Evolutionary conservation across 64 coral and sea anemone species (phyloP), one percentile per base, ranked within the genome.

Genomic region (Platygyra sinensis): DNA sequence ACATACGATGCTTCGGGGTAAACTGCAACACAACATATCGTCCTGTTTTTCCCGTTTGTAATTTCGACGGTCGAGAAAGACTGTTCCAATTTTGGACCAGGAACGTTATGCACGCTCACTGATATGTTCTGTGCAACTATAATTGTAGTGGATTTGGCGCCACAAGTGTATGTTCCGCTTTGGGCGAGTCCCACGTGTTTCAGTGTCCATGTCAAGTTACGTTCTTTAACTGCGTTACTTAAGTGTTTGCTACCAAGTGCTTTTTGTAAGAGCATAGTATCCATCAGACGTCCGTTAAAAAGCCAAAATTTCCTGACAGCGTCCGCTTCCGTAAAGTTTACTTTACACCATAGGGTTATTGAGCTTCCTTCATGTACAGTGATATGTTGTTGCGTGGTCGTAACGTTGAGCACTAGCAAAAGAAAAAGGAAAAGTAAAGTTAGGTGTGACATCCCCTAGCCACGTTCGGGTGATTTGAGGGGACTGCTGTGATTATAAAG

Each of bases 1-100:
- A n/a, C n/a, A n/a, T n/a, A n/a, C n/a, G n/a, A n/a, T 49, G 80
- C 80, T 67, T 30, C 60, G 0, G 80, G 80, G 80, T 67, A 83
- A 20, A 83, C 33, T 38, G 60, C 80, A n/a, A 46, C 12, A 25
- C 80, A 83, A 67, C 18, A 13, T 19, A 83, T 19, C 17, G 80
- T 67, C 14, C 4, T 32, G 24, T 65, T 83, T 39, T 11, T 67
- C 10, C 80, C 80, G 29, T 67, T 67, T 67, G 42, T 4, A 67
- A 49, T 61, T 24, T n/a, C 10, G 24, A 50, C 32, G 13, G 30
- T 36, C 17, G 62, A 5, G 39, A 19, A 5, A 14, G 20, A 24
- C 25, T 19, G 1, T 1, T 24, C 30, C 24, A 83, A 20, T 15
- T 18, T 24, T 67, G 80, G 80, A 24, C 80, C 80, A 36, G 22